Conservation (phyloP, 2,888 invertebrate species). For the Stramonita haemastoma region DNA sequence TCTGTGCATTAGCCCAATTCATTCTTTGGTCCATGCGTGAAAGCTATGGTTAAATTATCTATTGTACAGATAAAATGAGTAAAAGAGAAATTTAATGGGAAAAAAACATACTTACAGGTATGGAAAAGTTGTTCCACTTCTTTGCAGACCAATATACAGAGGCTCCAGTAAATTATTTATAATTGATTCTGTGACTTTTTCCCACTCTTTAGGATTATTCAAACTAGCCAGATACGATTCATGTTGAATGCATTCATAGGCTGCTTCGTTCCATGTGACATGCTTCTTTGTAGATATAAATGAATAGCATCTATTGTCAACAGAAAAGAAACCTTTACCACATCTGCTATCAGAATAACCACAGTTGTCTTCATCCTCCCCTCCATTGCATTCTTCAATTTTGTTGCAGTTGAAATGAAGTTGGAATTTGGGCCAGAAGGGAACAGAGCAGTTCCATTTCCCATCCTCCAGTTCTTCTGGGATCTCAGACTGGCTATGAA, state of each 20-base stretch:
- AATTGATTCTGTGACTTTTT: background rate
- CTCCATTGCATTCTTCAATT: background rate
- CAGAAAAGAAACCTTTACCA: background rate
- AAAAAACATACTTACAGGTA: no score
- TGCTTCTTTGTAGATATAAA: background rate
- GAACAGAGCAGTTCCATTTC: background rate
- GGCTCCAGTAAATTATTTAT: no score
- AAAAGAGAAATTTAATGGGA: no score
- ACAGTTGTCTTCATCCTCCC: background rate
- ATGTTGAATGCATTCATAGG: background rate
- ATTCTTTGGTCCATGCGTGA: no score
- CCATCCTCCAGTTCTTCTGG: background rate
- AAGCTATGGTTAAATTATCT: no score
- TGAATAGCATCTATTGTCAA: background rate
- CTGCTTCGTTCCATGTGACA: background rate
- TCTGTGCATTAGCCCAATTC: no score
- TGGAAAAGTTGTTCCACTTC: no score
- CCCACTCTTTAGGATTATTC: background rate
- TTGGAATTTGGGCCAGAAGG: background rate
- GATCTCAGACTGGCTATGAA: background rate
- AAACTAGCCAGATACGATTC: background rate
- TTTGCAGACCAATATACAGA: no score
- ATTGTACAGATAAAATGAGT: no score
- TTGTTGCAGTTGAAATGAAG: background rate
- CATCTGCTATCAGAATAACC: no score